Conservation (phyloP, 2,113 vertebrate species). For the Lates calcarifer region DNA sequence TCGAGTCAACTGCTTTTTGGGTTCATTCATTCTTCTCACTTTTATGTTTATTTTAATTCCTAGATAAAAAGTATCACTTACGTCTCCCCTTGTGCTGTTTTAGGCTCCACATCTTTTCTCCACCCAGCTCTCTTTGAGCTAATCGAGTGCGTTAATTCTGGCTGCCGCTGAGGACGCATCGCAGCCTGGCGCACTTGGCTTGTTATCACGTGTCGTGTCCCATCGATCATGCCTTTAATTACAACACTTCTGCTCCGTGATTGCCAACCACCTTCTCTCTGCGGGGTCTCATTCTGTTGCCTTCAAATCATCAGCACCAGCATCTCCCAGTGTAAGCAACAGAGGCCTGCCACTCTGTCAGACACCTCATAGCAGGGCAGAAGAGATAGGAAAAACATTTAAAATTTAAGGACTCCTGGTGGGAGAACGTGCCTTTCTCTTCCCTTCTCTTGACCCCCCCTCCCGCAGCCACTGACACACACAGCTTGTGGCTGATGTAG, state of each 20-base stretch:
- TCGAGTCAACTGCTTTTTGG: neutral
- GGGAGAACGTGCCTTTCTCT: conserved; percentile 17
- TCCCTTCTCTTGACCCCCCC: conserved; percentile 33
- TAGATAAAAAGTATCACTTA: neutral
- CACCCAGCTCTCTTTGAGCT: conserved; percentile 37
- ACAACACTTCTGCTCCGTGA: conserved; percentile 42
- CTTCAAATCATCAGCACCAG: conserved; percentile 33
- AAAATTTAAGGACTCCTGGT: conserved; percentile 12
- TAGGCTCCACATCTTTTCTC: neutral
- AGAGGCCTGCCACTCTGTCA: conserved; percentile 33
- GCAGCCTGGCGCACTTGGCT: conserved; percentile 44
- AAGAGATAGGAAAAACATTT: conserved; percentile 14
- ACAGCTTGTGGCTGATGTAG: conserved; percentile 71
- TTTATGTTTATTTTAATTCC: conserved; percentile 16
- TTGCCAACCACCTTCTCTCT: conserved; percentile 34
- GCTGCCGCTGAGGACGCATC: conserved; percentile 54
- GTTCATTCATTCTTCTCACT: neutral
- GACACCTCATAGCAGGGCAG: neutral
- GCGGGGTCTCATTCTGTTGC: conserved; percentile 47
- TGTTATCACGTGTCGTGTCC: conserved; percentile 66
- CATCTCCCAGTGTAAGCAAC: conserved; percentile 2
- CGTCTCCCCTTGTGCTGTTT: neutral
- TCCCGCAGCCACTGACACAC: conserved; percentile 34
- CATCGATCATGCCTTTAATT: conserved; percentile 74
- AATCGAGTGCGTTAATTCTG: conserved; percentile 73